Evolutionary conservation across 1,140 invertebrate genomes (phyloP).

Genomic region (Frieseomelitta varia): DNA sequence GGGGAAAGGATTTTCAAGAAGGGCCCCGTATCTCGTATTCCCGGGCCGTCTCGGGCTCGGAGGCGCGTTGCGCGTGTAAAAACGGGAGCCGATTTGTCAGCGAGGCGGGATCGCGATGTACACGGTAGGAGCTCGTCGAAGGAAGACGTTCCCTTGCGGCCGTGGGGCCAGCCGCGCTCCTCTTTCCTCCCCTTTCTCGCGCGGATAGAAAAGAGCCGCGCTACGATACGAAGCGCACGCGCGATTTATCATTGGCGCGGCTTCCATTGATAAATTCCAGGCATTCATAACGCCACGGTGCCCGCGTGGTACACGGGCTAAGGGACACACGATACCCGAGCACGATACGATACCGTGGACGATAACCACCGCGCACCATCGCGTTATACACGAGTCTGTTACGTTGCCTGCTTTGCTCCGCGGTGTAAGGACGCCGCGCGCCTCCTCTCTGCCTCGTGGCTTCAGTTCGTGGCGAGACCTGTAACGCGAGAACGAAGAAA

Average conservation of each 20-base stretch:
- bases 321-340: slow-evolving; percentile 73
- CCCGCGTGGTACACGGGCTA: slow-evolving; percentile 54
- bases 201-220: slow-evolving; percentile 63
- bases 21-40: slow-evolving; percentile 9
- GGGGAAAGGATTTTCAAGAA: slow-evolving; percentile 24
- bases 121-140: slow-evolving; percentile 55
- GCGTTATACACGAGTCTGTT: not conserved
- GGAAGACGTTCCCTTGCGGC: slow-evolving; percentile 59
- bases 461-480: not conserved
- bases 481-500: slow-evolving; percentile 47
- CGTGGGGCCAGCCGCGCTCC: not conserved
- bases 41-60: slow-evolving; percentile 19
- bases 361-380: slow-evolving; percentile 61
- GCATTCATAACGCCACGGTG: slow-evolving; percentile 76
- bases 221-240: slow-evolving; percentile 74
- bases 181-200: slow-evolving; percentile 27
- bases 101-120: slow-evolving; percentile 55
- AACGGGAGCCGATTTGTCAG: slow-evolving; percentile 63
- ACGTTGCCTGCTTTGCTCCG: not conserved
- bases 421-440: slow-evolving; percentile 15
- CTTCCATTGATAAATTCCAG: slow-evolving; percentile 81
- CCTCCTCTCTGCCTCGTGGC: not conserved
- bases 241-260: slow-evolving; percentile 80
- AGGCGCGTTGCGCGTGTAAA: slow-evolving; percentile 50
- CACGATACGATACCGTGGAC: slow-evolving; percentile 69